Percentiles rank a stretch among this genome's conserved stretches.
These are phyloP conservation scores for Sphaeramia orbicularis DNA, from an alignment of 2,797 vertebrate genomes.

Conservation along the genomic window DNA sequence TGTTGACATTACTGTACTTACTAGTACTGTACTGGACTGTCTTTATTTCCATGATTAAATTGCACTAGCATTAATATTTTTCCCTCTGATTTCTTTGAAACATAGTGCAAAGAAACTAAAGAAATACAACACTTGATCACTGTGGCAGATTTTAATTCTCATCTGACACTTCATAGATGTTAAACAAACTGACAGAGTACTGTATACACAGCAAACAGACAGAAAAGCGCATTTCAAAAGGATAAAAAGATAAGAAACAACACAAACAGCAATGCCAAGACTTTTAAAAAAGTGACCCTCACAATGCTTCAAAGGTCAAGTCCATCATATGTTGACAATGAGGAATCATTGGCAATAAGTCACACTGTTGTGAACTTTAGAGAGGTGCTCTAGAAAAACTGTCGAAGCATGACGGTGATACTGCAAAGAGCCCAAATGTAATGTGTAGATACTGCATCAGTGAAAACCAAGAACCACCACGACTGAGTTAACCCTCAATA, in stretches of 20 bases:
- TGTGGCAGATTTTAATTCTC: constrained; percentile 79
- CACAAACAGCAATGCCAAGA: constrained; percentile 71
- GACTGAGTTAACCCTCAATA: constrained; percentile 11
- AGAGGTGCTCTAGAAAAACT: constrained; percentile 29
- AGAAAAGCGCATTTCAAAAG: constrained; percentile 68
- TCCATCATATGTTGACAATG: constrained; percentile 38
- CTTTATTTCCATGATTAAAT: no score
- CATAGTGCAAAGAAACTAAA: background rate
- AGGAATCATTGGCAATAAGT: constrained; percentile 17
- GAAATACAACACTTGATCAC: constrained; percentile 7
- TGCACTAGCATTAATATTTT: no score
- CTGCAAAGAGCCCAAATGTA: constrained; percentile 38
- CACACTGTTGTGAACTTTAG: constrained; percentile 26
- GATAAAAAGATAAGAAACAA: constrained; percentile 71
- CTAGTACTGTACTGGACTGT: no score
- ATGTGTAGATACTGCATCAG: constrained; percentile 32
- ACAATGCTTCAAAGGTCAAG: constrained; percentile 37
- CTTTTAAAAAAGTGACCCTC: constrained; percentile 61
- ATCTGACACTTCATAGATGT: constrained; percentile 82
- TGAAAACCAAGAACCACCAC: constrained; percentile 28
- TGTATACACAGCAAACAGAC: constrained; percentile 88
- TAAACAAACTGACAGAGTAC: constrained; percentile 87
- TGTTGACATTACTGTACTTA: no score
- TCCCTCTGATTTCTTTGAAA: no score
- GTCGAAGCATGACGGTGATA: constrained; percentile 38